Evolutionary conservation across 2,888 invertebrate species (phyloP).

Genomic region (Chironomus riparius): DNA sequence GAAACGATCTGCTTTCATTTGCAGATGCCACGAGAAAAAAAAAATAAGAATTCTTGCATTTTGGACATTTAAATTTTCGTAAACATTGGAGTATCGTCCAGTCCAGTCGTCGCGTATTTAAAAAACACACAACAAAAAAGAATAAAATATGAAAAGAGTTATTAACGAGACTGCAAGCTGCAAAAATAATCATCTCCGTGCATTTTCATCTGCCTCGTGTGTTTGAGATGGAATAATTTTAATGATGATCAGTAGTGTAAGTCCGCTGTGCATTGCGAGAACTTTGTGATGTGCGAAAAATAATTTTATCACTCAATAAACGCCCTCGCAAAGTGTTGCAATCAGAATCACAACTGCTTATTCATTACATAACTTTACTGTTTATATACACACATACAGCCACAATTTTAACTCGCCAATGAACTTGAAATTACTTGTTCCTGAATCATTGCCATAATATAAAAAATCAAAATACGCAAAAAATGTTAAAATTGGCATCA

Average conservation of each 20-base stretch:
- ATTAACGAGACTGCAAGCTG: slow-evolving; percentile 18
- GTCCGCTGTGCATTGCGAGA: neutral
- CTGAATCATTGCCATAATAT: no score
- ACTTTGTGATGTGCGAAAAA: neutral
- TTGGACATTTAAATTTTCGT: slow-evolving; percentile 26
- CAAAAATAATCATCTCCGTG: neutral
- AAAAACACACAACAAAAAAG: neutral
- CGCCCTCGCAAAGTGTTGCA: neutral
- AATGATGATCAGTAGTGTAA: neutral
- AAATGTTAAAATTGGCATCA: neutral
- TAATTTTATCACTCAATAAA: neutral
- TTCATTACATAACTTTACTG: neutral
- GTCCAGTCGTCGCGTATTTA: neutral
- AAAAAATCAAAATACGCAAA: neutral
- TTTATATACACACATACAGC: no score
- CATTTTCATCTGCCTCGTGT: slow-evolving; percentile 14
- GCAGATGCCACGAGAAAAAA: neutral
- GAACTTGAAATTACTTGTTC: neutral
- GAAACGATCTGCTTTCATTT: neutral
- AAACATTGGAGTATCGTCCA: neutral
- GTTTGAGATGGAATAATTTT: neutral
- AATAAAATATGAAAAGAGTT: neutral
- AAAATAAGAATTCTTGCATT: neutral
- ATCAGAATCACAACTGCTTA: neutral
- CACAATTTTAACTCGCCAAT: neutral